phyloP scores from a whole-genome alignment of 2,113 vertebrate species.

The Dolichallabes microphthalmus region DNA sequence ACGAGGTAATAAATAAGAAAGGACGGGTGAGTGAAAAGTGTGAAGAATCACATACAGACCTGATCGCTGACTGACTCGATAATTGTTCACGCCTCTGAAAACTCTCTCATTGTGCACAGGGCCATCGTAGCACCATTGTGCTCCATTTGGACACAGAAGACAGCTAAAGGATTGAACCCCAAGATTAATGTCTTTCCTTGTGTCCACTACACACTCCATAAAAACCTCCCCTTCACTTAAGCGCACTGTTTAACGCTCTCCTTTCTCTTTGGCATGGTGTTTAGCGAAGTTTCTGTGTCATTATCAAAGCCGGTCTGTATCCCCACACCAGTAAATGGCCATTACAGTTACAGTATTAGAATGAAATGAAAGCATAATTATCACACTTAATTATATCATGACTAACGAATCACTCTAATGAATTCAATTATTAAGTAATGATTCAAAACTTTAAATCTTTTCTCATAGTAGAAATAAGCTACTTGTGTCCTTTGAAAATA shows the following conservation, averaged over 20 bases:
- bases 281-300: constrained; percentile 26
- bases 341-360: neutral
- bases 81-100: constrained; percentile 40
- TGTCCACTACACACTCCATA: constrained; percentile 51
- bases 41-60: constrained; percentile 18
- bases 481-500: neutral
- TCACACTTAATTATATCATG: neutral
- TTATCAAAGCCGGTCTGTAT: constrained; percentile 30
- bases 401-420: neutral
- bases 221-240: constrained; percentile 58
- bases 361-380: neutral
- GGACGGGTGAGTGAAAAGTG: constrained; percentile 26
- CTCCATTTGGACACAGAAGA: constrained; percentile 35
- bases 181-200: constrained; percentile 54
- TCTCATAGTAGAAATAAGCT: neutral
- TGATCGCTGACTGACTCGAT: constrained; percentile 33
- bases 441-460: neutral
- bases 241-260: constrained; percentile 26
- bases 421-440: neutral
- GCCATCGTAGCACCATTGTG: constrained; percentile 31
- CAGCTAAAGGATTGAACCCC: constrained; percentile 53
- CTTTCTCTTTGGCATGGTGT: constrained; percentile 41
- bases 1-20: constrained; percentile 23
- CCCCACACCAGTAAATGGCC: neutral
- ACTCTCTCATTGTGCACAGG: constrained; percentile 44